Conservation (phyloP, 2,113 vertebrate species). For the Zingel zingel region DNA sequence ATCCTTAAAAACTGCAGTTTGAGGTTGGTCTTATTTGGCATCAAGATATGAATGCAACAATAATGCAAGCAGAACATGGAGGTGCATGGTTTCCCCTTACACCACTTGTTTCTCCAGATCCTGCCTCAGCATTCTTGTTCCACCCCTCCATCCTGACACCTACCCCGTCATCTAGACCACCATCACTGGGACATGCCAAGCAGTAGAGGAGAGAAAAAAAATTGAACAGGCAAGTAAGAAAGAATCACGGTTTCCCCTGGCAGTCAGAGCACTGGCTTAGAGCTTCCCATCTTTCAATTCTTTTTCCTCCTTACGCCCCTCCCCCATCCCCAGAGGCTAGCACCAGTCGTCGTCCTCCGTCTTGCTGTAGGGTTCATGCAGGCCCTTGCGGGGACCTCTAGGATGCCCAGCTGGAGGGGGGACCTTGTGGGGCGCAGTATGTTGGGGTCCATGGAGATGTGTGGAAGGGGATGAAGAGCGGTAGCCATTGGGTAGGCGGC, state of each 20-base stretch:
- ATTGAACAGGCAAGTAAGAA: slow-evolving; percentile 71
- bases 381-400: slow-evolving; percentile 86
- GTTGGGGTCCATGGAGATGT: slow-evolving; percentile 83
- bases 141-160: slow-evolving; percentile 51
- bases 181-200: slow-evolving; percentile 62
- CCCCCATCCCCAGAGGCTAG: slow-evolving; percentile 86
- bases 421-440: slow-evolving; percentile 83
- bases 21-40: slow-evolving; percentile 72
- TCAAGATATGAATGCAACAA: slow-evolving; percentile 71
- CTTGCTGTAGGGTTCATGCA: slow-evolving; percentile 92
- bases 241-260: slow-evolving; percentile 75
- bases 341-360: slow-evolving; percentile 94
- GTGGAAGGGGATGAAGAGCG: slow-evolving; percentile 87
- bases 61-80: slow-evolving; percentile 55
- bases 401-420: slow-evolving; percentile 79
- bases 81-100: slow-evolving; percentile 24
- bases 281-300: slow-evolving; percentile 47
- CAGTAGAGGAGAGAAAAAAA: slow-evolving; percentile 69
- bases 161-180: slow-evolving; percentile 26
- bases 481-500: slow-evolving; percentile 92
- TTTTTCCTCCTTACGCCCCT: slow-evolving; percentile 51
- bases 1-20: slow-evolving; percentile 54
- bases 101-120: slow-evolving; percentile 46
- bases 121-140: slow-evolving; percentile 52
- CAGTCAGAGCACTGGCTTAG: slow-evolving; percentile 68